phyloP scores from a whole-genome alignment of 2,797 vertebrate species.

The Psittacula echo region DNA sequence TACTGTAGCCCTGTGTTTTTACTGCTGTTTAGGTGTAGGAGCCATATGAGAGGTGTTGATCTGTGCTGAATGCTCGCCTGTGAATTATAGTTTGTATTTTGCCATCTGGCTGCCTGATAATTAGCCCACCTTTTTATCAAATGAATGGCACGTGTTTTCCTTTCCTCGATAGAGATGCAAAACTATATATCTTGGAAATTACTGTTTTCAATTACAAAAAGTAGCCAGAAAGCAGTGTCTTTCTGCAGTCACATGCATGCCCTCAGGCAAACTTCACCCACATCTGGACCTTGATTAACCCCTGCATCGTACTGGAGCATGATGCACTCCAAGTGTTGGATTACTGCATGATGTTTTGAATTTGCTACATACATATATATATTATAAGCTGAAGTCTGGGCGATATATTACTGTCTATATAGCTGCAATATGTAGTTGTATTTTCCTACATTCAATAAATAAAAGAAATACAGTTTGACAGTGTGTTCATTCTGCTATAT shows the following conservation, averaged over 20 bases:
- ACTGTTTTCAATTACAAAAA: neutral
- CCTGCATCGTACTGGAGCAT: neutral
- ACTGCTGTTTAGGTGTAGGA: conserved; percentile 29
- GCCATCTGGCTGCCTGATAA: conserved; percentile 63
- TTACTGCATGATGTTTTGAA: neutral
- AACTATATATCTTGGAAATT: neutral
- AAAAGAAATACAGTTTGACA: neutral
- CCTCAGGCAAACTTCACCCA: conserved; percentile 42
- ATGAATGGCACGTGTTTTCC: conserved; percentile 30
- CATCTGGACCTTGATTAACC: neutral
- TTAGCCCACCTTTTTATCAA: conserved; percentile 48
- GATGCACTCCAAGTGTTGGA: neutral
- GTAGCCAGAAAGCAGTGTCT: neutral
- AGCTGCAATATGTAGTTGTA: neutral
- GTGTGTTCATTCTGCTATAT: neutral
- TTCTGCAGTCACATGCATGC: neutral
- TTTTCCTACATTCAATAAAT: neutral
- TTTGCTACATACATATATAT: neutral
- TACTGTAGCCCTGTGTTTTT: conserved; percentile 19
- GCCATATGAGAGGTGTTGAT: conserved; percentile 52
- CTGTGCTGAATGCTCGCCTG: conserved; percentile 48
- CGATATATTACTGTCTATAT: neutral
- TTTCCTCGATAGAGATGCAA: neutral
- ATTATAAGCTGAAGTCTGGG: neutral
- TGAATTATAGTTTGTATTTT: conserved; percentile 57